Conservation (phyloP, 2,888 invertebrate genomes). For the Drosophila mimetica region DNA sequence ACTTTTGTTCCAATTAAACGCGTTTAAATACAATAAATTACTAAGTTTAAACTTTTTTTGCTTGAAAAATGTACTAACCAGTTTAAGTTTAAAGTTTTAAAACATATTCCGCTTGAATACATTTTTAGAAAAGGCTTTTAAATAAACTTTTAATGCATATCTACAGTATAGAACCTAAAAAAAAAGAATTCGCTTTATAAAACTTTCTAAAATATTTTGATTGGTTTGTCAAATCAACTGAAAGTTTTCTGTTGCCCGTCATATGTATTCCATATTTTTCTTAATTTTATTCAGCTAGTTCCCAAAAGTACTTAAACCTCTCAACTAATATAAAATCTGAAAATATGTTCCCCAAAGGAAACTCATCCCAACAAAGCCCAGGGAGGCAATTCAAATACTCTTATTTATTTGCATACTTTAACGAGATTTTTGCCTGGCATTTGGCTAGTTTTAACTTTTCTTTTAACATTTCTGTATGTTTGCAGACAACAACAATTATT, state of each 20-base stretch:
- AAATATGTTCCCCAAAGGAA: constrained; percentile 17
- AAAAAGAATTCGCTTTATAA: no score
- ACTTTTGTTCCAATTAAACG: background rate
- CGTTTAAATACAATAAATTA: background rate
- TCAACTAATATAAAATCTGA: constrained; percentile 6
- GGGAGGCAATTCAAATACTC: constrained; percentile 24
- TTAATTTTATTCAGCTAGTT: background rate
- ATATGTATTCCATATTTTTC: background rate
- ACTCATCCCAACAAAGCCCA: constrained; percentile 5
- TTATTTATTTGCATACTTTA: constrained; percentile 50
- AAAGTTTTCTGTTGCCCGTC: background rate
- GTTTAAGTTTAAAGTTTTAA: background rate
- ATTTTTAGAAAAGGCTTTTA: no score
- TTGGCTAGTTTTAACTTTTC: constrained; percentile 30
- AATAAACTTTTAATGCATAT: no score
- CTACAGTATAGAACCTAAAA: no score
- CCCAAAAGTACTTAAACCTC: background rate
- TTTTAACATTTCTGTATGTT: constrained; percentile 8
- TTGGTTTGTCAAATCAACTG: background rate
- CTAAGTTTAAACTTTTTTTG: background rate
- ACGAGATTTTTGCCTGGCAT: constrained; percentile 32
- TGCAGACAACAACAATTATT: constrained; percentile 60
- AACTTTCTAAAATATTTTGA: background rate
- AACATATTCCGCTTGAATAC: no score
- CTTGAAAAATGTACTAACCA: background rate